These are phyloP conservation scores for Gymnoscopelus microlampas DNA, from an alignment of 2,797 vertebrate genomes.

Conservation along the genomic window DNA sequence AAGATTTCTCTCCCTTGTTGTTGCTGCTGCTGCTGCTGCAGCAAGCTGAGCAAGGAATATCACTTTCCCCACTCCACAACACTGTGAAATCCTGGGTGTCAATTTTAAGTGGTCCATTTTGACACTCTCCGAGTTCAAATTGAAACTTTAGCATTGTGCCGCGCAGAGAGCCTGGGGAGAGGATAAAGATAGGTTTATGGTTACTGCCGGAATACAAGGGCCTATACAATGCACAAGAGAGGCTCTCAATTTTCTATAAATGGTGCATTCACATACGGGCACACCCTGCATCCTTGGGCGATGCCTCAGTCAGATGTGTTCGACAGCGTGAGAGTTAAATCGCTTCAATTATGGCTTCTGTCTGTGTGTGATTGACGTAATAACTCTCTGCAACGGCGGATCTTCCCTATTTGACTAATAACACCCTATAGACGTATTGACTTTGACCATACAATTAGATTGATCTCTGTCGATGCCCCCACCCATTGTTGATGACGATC, in stretches of 20 bases:
- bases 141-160: too few relatives aligned
- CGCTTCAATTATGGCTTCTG: too few relatives aligned
- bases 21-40: constrained; percentile 8
- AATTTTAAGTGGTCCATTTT: too few relatives aligned
- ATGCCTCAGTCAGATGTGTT: too few relatives aligned
- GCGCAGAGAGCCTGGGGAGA: background rate
- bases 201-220: constrained; percentile 18
- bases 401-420: background rate
- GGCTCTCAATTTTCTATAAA: constrained; percentile 35
- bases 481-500: constrained; percentile 1
- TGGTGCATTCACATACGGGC: constrained; percentile 29
- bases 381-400: too few relatives aligned
- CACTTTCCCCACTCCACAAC: background rate
- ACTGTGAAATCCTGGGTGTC: too few relatives aligned
- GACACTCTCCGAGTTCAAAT: too few relatives aligned
- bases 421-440: constrained; percentile 24
- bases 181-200: constrained; percentile 42
- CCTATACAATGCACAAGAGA: constrained; percentile 43
- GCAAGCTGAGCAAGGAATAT: constrained; percentile 8
- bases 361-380: too few relatives aligned
- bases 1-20: constrained; percentile 19
- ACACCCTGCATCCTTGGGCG: background rate
- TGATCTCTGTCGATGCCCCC: constrained; percentile 39
- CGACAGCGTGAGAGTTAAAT: too few relatives aligned
- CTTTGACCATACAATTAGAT: constrained; percentile 42